Evolutionary conservation across 2,888 invertebrate species (phyloP), one percentile per base, ranked within the genome.

Genomic region (Anoplius nigerrimus): DNA sequence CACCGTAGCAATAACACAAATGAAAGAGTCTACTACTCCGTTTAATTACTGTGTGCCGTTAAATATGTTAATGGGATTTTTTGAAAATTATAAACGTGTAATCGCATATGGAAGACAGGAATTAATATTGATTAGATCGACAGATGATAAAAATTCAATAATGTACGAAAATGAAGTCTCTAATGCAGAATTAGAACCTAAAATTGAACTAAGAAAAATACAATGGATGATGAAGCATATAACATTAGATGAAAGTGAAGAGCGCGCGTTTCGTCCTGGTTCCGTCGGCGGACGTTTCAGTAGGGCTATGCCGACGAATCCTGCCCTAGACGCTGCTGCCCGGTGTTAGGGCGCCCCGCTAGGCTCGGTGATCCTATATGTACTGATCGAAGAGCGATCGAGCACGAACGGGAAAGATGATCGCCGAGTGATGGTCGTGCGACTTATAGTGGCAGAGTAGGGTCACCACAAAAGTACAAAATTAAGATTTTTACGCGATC

Each of bases 91-190:
- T 61, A 69, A 46, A 21, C 54, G 55, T 27, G 63, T 74, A 21
- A 42, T 73, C 5, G 62, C 70, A 0, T 70, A 69, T 60, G 65
- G 68, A 3, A 74, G 78, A 58, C 73, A 77, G 42, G 70, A 75
- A 63, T 55, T 77, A 24, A 72, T 78, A 53, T 65, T 89, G n/a
- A 77, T 80, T 22, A 74, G 87, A 68, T 76, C 82, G 45, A 82
- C 74, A 16, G 78, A 71, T 8, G 81, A 85, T 60, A 45, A 74
- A 4, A 85, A 87, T 75, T 75, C 79, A 53, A 62, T 84, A n/a
- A 15, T 72, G 27, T 5, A 6, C 6, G 27, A 2, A 27, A 27
- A 27, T 6, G 27, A 27, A 27, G 4, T 6, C 24, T 56, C 68
- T 60, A 56, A 46, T 8, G 45, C 46, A 8, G 53, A 69, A 45